These are phyloP conservation scores for Danaus chrysippus DNA, from an alignment of 2,888 invertebrate genomes.

Conservation along the genomic window DNA sequence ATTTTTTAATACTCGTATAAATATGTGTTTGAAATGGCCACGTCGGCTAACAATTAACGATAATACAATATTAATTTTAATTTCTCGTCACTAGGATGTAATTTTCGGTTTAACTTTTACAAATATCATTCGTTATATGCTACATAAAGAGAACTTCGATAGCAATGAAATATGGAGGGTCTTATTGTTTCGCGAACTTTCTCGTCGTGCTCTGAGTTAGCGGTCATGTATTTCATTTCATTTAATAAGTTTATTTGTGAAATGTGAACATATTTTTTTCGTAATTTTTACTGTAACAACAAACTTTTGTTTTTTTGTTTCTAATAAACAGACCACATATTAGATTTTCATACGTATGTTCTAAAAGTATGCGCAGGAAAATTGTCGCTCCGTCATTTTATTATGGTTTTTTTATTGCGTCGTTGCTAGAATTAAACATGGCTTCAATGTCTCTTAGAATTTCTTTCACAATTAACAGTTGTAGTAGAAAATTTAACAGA, in stretches of 20 bases:
- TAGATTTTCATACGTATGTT: neutral
- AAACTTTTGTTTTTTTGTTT: constrained; percentile 6
- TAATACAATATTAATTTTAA: no score
- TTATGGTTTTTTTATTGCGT: no score
- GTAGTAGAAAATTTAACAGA: no score
- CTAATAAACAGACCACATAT: constrained; percentile 7
- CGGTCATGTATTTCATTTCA: constrained; percentile 44
- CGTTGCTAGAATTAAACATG: no score
- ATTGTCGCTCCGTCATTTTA: no score
- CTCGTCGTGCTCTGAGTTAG: constrained; percentile 44
- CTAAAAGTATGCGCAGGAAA: neutral
- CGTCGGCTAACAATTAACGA: no score
- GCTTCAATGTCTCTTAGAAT: no score
- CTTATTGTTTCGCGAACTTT: constrained; percentile 57
- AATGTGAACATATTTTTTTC: no score
- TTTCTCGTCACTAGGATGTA: no score
- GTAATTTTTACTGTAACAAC: constrained; percentile 20
- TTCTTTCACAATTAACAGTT: no score
- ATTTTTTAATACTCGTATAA: no score
- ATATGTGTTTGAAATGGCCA: no score
- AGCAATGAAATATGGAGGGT: constrained; percentile 52
- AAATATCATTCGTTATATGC: constrained; percentile 17
- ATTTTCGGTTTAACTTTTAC: constrained; percentile 5
- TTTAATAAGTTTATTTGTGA: constrained; percentile 42
- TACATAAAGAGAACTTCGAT: constrained; percentile 39